Evolutionary conservation across 2,888 invertebrate genomes (phyloP), one percentile per base, ranked within the genome.

Genomic region (Athrips mouffetella): DNA sequence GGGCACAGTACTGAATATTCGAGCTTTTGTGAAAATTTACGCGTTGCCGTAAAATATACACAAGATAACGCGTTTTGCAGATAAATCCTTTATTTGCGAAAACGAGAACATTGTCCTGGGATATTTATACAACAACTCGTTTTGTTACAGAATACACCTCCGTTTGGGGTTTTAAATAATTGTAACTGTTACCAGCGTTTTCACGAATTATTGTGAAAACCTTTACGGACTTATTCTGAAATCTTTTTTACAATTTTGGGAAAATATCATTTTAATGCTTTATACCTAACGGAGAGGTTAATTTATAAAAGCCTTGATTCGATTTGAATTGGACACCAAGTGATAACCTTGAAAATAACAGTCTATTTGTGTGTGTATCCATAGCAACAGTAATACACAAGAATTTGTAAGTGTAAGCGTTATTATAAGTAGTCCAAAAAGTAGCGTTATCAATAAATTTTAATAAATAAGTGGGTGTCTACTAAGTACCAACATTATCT

Each of bases 1-100:
- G 63, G 52, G 57, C 57, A 53, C 61, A 58, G 59, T 59, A 60
- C 59, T 58, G 62, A 61, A 63, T 57, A 58, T 63, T 66, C 62
- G 63, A 58, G 63, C 63, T 60, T 58, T 61, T 55, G 53, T 52
- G 61, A 59, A 63, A 64, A 67, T 69, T 70, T 67, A 70, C 67
- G 63, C 59, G 55, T 51, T 50, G 57, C 58, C 62, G 62, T 68
- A 67, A 67, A 70, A 65, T 60, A 60, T 65, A 58, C 47, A 57
- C 59, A 59, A 62, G 61, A 64, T 62, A 60, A 64, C 54, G 55
- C 48, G 55, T 53, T 61, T 58, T 50, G 50, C 45, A 49, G 57
- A 60, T 62, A 62, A 62, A 65, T 59, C 59, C 56, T 58, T 59
- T 59, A 60, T 60, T 58, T 56, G 59, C 58, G 54, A 50, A 50